phyloP scores from a whole-genome alignment of 2,888 invertebrate genomes.

The Eupithecia vulgata region DNA sequence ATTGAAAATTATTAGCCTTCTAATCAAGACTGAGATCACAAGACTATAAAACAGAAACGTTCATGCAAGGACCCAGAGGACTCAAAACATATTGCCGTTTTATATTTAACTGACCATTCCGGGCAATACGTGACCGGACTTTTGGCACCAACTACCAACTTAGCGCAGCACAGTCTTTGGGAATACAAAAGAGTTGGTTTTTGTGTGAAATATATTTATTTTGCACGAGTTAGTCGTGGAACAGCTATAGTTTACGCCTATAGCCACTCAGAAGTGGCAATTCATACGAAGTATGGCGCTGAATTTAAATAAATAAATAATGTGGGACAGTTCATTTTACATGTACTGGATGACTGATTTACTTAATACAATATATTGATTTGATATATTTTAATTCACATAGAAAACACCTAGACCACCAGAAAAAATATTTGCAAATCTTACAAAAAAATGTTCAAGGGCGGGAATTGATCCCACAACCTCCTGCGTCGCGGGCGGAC shows the following conservation, averaged over 20 bases:
- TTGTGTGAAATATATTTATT: conserved; percentile 13
- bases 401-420: too few relatives aligned
- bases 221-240: neutral
- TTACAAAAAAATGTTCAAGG: too few relatives aligned
- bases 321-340: too few relatives aligned
- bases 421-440: too few relatives aligned
- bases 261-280: neutral
- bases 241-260: neutral
- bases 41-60: neutral
- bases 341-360: too few relatives aligned
- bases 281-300: neutral
- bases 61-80: conserved; percentile 9
- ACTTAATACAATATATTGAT: too few relatives aligned
- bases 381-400: too few relatives aligned
- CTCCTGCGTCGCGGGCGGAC: too few relatives aligned
- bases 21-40: neutral
- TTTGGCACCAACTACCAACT: conserved; percentile 29
- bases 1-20: neutral
- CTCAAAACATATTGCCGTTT: conserved; percentile 30
- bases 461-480: too few relatives aligned
- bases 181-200: conserved; percentile 27
- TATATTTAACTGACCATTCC: conserved; percentile 35
- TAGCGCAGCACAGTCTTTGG: conserved; percentile 28
- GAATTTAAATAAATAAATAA: neutral
- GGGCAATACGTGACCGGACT: conserved; percentile 26